A percentile compares a stretch with the other conserved stretches of the same genome.
phyloP scores from a whole-genome alignment of 2,888 invertebrate species.

The Aproaerema taeniolella region DNA sequence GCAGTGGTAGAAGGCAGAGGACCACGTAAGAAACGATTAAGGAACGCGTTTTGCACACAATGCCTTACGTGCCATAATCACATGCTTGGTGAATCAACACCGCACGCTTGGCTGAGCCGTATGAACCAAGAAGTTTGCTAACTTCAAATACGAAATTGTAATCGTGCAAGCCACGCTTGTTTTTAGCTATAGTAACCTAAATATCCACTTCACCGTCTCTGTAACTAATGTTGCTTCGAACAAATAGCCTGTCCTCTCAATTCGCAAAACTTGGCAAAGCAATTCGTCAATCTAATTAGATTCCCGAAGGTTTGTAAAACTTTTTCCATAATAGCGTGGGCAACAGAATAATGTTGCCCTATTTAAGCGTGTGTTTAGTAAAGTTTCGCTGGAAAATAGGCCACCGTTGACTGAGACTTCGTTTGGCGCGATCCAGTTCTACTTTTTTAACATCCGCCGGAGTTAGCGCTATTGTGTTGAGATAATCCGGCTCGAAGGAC shows the following conservation, averaged over 20 bases:
- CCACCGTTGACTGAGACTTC: constrained; percentile 6
- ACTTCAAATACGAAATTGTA: constrained; percentile 3
- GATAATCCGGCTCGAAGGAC: constrained; percentile 5
- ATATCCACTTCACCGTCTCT: too few species aligned
- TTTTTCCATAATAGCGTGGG: too few species aligned
- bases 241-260: too few species aligned
- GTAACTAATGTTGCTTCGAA: too few species aligned
- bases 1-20: constrained; percentile 7
- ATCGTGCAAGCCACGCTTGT: too few species aligned
- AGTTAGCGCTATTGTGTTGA: neutral
- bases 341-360: too few species aligned
- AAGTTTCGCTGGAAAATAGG: constrained; percentile 13
- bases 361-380: too few species aligned
- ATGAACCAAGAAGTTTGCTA: constrained; percentile 7
- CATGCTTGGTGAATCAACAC: constrained; percentile 2
- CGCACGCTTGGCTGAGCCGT: constrained; percentile 8
- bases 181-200: too few species aligned
- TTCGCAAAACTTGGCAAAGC: too few species aligned
- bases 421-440: constrained; percentile 9
- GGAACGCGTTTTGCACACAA: constrained; percentile 8
- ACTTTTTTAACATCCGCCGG: constrained; percentile 1
- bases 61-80: constrained; percentile 5
- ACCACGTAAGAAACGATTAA: constrained; percentile 5
- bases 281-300: too few species aligned
- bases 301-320: too few species aligned